phyloP scores from a whole-genome alignment of 2,888 invertebrate species.

The Caenorhabditis angaria region DNA sequence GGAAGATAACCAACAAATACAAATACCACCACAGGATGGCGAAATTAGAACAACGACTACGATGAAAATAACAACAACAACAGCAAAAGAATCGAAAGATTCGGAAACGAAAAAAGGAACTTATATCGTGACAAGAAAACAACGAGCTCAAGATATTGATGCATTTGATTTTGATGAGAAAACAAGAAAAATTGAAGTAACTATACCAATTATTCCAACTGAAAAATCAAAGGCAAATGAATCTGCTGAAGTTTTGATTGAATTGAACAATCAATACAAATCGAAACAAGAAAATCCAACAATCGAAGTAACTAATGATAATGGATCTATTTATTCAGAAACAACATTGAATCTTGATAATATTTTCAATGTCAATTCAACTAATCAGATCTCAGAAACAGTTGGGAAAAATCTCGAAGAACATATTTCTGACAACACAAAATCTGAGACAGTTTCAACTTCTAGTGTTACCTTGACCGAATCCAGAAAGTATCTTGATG shows the following conservation, averaged over 20 bases:
- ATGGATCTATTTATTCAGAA: too few relatives aligned
- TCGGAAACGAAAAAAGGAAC: neutral
- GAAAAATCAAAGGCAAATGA: neutral
- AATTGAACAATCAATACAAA: too few relatives aligned
- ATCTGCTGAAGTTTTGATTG: conserved; percentile 1
- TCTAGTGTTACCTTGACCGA: too few relatives aligned
- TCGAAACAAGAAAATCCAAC: neutral
- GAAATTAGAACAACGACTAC: neutral
- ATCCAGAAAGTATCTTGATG: too few relatives aligned
- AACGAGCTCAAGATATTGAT: conserved; percentile 33
- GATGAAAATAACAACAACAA: conserved; percentile 12
- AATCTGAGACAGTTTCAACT: neutral
- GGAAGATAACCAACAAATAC: conserved; percentile 15
- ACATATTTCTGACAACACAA: neutral
- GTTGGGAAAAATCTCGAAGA: conserved; percentile 12
- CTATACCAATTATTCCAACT: neutral
- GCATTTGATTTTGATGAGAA: conserved; percentile 8
- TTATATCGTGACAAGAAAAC: conserved; percentile 34
- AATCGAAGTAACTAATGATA: neutral
- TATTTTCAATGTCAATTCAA: conserved; percentile 2
- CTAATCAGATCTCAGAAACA: neutral
- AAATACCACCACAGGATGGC: conserved; percentile 18
- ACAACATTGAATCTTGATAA: conserved; percentile 7
- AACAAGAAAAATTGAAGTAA: neutral
- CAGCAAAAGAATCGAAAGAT: conserved; percentile 32